These are phyloP conservation scores for Opisthocomus hoazin DNA, from an alignment of 2,113 vertebrate species.

Conservation along the genomic window DNA sequence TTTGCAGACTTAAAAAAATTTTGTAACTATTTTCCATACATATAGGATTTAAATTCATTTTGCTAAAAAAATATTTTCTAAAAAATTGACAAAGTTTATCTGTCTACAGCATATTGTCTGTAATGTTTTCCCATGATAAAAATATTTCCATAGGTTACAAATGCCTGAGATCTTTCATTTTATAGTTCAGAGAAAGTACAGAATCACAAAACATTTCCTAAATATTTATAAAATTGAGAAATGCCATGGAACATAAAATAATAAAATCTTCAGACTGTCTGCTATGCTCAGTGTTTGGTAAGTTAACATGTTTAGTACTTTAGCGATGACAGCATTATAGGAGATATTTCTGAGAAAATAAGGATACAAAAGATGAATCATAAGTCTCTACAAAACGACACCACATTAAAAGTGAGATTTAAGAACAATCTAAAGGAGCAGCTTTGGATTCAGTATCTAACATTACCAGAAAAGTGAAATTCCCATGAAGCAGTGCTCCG, in stretches of 20 bases:
- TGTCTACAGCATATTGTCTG: neutral
- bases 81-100: neutral
- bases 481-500: constrained; percentile 67
- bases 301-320: neutral
- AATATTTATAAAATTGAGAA: constrained; percentile 3
- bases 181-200: neutral
- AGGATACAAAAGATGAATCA: constrained; percentile 11
- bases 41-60: neutral
- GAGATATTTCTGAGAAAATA: constrained; percentile 12
- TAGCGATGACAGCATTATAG: neutral
- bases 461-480: constrained; percentile 69
- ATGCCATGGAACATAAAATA: neutral
- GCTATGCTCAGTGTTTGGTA: neutral
- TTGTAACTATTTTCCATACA: neutral
- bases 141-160: neutral
- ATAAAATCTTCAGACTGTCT: neutral
- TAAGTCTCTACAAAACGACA: neutral
- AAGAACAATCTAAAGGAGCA: constrained; percentile 55
- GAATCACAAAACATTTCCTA: neutral
- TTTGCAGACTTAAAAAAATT: neutral
- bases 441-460: constrained; percentile 48
- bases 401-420: constrained; percentile 47
- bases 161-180: neutral
- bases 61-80: neutral
- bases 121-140: neutral